Evolutionary conservation across 1,140 invertebrate species (phyloP), one percentile per base, ranked within the genome.

Genomic region (Drosophila obscura): DNA sequence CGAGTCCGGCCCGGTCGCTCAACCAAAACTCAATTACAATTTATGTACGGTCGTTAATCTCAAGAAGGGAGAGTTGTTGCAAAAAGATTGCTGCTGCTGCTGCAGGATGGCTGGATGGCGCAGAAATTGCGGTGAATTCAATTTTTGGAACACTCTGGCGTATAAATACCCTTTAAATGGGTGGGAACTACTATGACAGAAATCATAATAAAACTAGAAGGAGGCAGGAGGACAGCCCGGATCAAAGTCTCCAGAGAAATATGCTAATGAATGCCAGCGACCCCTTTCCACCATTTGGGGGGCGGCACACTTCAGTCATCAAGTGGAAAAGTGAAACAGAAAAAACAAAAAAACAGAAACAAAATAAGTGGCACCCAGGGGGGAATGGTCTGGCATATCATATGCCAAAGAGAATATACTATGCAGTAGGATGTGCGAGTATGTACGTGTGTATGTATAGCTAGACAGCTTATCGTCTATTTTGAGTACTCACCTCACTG

Each of bases 401-500:
- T 26, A 44, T 44, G 24, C 6, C 11, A 39, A 39, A 13, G 35
- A 13, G 35, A 39, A 39, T 39, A 35, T 35, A 35, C 8, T 5
- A 11, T 39, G 4, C 9, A 31, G 31, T 9, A 8, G 28, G 7
- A 1, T n/a, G n/a, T n/a, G n/a, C n/a, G 16, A 19, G 19, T 19
- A 31, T 31, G 8, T 19, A 64, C 11, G 19, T 11, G 11, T 4
- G 22, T 24, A 35, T 45, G 4, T 4, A 39, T 4, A 11, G 35
- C 4, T 39, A 39, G 9, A 39, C 35, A 39, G 35, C 35, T 39
- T 39, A 39, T 39, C 35, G 8, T 13, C 48, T 57, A 22, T 45
- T 13, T 28, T 31, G 15, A 15, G 19, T 60, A 93, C 92, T 94
- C 93, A 99, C 98, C 95, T 99, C 96, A 92, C 98, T 99, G 91